Evolutionary conservation across 2,888 invertebrate genomes (phyloP).

Genomic region (Tetranychus piercei): DNA sequence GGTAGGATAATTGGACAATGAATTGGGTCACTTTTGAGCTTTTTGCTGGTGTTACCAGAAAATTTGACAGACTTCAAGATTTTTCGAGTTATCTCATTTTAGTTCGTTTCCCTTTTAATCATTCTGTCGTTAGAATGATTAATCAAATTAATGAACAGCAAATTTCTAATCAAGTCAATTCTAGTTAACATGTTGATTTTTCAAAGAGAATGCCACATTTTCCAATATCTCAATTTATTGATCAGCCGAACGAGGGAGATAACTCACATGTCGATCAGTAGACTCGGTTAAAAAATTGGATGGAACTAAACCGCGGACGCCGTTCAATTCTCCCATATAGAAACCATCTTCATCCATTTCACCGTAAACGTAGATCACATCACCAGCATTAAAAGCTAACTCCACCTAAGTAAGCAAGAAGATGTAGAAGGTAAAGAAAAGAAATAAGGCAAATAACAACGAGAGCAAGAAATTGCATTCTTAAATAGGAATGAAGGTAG

Average conservation of each 20-base stretch:
- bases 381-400: slow-evolving; percentile 84
- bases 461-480: not conserved
- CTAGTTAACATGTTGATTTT: no score
- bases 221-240: no score
- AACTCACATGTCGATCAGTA: slow-evolving; percentile 22
- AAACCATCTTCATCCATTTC: slow-evolving; percentile 99
- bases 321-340: slow-evolving; percentile 76
- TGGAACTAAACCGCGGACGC: slow-evolving; percentile 83
- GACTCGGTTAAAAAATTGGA: slow-evolving; percentile 82
- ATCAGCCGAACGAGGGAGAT: no score
- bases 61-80: no score
- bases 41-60: no score
- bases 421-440: not conserved
- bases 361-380: slow-evolving; percentile 87
- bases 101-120: no score
- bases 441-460: no score
- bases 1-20: not conserved
- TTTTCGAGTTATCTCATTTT: no score
- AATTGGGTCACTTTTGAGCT: no score
- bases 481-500: not conserved
- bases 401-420: slow-evolving; percentile 52
- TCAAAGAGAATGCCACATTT: no score
- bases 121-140: not conserved
- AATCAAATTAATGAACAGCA: not conserved
- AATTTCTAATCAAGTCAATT: not conserved